Evolutionary conservation across 2,888 invertebrate genomes (phyloP).

Genomic region (Saturnia pavonia): DNA sequence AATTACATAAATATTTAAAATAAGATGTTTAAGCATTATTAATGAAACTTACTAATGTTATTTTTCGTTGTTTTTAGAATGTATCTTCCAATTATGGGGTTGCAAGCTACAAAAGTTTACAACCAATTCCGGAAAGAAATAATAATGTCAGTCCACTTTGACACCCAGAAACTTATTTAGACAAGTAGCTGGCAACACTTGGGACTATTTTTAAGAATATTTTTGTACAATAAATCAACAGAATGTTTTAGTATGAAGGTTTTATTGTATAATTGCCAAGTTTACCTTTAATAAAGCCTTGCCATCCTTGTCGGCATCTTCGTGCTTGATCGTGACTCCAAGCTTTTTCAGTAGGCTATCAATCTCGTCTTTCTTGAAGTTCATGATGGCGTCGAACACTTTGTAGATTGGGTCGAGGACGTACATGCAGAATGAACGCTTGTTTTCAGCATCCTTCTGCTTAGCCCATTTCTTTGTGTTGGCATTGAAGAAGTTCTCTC

Average conservation of each 20-base stretch:
- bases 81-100: conserved; percentile 72
- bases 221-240: too few relatives aligned
- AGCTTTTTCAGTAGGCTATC: conserved; percentile 94
- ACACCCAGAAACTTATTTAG: conserved; percentile 71
- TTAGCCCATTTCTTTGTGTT: conserved; percentile 99
- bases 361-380: conserved; percentile 97
- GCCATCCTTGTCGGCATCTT: conserved; percentile 98
- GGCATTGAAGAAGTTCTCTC: conserved; percentile 99
- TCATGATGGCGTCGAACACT: conserved; percentile 91
- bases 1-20: not conserved
- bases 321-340: conserved; percentile 94
- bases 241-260: not conserved
- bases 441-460: conserved; percentile 94
- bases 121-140: conserved; percentile 74
- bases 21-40: not conserved
- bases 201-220: conserved; percentile 52
- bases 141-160: conserved; percentile 74
- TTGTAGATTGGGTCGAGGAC: conserved; percentile 99
- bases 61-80: conserved; percentile 29
- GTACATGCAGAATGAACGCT: conserved; percentile 99
- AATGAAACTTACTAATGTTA: not conserved
- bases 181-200: conserved; percentile 74
- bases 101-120: conserved; percentile 45
- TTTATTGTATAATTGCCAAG: not conserved
- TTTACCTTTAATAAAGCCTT: conserved; percentile 95